Base-by-base conservation (phyloP, 2,888 invertebrate genomes). In the Limulus polyphemus region DNA sequence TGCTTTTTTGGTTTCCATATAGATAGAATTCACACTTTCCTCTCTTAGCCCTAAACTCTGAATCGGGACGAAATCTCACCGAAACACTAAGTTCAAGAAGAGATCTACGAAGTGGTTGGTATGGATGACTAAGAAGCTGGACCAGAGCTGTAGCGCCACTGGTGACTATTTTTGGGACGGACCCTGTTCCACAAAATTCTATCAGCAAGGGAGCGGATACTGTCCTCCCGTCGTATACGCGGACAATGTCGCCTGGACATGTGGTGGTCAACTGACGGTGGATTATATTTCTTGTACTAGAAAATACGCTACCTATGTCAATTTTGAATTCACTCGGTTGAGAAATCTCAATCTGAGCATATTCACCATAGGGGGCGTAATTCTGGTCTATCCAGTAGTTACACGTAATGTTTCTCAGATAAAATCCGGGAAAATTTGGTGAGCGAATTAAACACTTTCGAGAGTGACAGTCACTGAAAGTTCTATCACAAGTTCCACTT, bases 331-430 rank as follows among this genome's bases (percentile, higher is more conserved):
- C 81, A 65, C 83, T 84, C 72, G 85, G 85, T 74, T 88, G 88
- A 73, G 85, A 81, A 68, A 89, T 84, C 61, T 84, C 84, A 70
- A 88, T 79, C 71, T 88, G 79, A 63, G 87, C 86, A 71, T 87
- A 85, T 75, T 86, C 84, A 68, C 86, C 86, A 55, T 87, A 88
- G 13, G 90, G 90, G 66, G 90, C 87, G 72, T 85, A 85, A 75
- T 88, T 87, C 77, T 92, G 90, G 46, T 88, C 82, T 68, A 91
- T 80, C 68, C 88, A 88, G 82, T 91, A 89, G 76, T 88, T 86
- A 77, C 94, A 94, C 70, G 88, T 87, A 66, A 90, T 85, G 76
- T 90, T 90, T 63, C 89, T 80, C 10, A 90, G 90, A 77, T 91
- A 91, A 69, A 89, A 84, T 59, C 92, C 91, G 89, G 51, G 89